A percentile compares a stretch with the other conserved stretches of the same genome.
Evolutionary conservation across 2,888 invertebrate species (phyloP).

Genomic region (Anticlea derivata): DNA sequence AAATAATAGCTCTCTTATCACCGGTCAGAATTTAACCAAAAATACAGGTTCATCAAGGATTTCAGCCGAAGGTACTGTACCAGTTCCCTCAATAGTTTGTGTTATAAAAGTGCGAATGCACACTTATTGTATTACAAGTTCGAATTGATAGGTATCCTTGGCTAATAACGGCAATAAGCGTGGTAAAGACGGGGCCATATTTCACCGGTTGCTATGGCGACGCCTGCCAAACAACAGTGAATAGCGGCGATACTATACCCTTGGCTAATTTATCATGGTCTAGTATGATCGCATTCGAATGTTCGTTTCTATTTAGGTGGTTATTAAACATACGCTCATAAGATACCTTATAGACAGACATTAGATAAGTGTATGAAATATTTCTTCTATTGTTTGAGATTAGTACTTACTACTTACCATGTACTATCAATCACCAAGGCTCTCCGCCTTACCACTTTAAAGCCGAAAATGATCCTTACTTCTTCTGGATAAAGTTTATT

Average conservation of each 20-base stretch:
- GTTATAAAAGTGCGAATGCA: conserved; percentile 41
- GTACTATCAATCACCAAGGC: too few species aligned
- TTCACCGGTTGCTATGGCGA: conserved; percentile 73
- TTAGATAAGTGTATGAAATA: neutral
- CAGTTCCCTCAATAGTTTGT: conserved; percentile 26
- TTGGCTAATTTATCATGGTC: conserved; percentile 25
- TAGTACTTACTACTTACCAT: too few species aligned
- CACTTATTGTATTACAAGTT: conserved; percentile 52
- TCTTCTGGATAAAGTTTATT: too few species aligned
- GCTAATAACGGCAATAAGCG: conserved; percentile 72
- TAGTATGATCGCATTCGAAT: conserved; percentile 21
- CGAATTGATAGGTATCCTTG: conserved; percentile 72
- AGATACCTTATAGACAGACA: too few species aligned
- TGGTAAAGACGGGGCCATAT: conserved; percentile 72
- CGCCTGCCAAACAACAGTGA: conserved; percentile 67
- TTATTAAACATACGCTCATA: neutral
- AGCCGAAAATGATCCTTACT: too few species aligned
- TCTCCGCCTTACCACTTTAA: too few species aligned
- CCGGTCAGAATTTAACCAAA: conserved; percentile 9
- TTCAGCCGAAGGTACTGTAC: conserved; percentile 40
- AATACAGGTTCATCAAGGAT: conserved; percentile 27
- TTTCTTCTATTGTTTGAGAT: too few species aligned
- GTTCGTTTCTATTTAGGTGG: neutral
- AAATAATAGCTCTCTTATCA: neutral
- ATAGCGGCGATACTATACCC: conserved; percentile 21